A percentile compares a stretch with the other conserved stretches of the same genome.
phyloP scores from a whole-genome alignment of 2,797 vertebrate genomes.

The Botia almorhae region DNA sequence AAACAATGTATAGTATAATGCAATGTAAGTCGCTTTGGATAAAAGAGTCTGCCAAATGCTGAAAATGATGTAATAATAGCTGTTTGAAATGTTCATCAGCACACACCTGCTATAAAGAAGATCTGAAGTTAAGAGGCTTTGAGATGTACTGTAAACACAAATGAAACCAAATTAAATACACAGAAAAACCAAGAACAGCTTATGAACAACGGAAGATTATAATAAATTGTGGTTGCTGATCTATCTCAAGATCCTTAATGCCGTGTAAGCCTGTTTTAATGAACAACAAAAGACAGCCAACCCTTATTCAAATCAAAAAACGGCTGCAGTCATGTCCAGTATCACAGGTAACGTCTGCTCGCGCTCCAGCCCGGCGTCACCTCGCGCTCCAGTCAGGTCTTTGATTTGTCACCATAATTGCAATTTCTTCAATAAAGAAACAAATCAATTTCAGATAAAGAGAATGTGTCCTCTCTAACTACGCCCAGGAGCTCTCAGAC shows the following conservation, averaged over 20 bases:
- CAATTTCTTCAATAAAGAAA: constrained; percentile 51
- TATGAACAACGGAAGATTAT: constrained; percentile 44
- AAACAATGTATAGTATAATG: no score
- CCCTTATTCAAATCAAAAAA: constrained; percentile 46
- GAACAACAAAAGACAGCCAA: constrained; percentile 40
- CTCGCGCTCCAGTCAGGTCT: no score
- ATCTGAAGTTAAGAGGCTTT: constrained; percentile 32
- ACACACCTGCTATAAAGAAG: neutral
- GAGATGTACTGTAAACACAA: neutral
- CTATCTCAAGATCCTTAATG: constrained; percentile 39
- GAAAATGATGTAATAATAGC: no score
- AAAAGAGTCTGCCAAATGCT: no score
- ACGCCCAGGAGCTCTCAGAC: constrained; percentile 35
- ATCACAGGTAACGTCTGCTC: constrained; percentile 2
- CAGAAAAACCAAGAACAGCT: constrained; percentile 20
- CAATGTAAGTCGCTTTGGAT: no score
- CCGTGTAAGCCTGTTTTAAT: constrained; percentile 51
- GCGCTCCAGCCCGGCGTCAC: no score
- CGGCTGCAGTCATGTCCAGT: constrained; percentile 39
- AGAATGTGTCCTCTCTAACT: constrained; percentile 33
- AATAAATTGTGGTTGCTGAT: constrained; percentile 49
- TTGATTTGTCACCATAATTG: no score
- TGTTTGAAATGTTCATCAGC: neutral
- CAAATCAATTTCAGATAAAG: constrained; percentile 55
- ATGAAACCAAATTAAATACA: neutral